Percentiles rank a stretch among this genome's conserved stretches.
Evolutionary conservation across 2,113 vertebrate species (phyloP).

Genomic region (Nothocercus julius): DNA sequence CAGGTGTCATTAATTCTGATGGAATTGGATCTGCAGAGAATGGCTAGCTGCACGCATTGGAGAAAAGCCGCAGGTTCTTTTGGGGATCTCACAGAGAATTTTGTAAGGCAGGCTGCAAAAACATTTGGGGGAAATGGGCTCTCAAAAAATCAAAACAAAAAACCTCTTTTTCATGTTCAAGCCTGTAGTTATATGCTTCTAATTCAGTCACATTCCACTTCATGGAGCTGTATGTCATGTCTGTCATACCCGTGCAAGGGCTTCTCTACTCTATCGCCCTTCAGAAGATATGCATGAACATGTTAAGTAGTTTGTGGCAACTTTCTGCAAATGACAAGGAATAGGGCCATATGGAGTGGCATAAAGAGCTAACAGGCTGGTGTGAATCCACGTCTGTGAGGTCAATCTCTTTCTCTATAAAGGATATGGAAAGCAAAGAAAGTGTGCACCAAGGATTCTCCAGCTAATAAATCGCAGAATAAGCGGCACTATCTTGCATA

Average conservation of each 20-base stretch:
- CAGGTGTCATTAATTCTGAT: background rate
- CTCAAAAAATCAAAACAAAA: background rate
- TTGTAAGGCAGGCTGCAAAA: background rate
- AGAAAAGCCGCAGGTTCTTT: background rate
- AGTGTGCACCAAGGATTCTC: background rate
- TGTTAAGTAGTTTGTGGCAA: background rate
- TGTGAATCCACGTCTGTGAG: background rate
- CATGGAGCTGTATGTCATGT: background rate
- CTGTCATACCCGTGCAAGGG: rapidly evolving
- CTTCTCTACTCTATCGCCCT: background rate
- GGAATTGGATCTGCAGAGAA: background rate
- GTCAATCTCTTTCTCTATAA: background rate
- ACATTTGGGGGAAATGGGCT: background rate
- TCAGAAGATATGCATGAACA: background rate
- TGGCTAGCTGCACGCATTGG: rapidly evolving
- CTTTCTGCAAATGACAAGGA: background rate
- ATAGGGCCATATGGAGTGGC: background rate
- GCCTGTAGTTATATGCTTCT: background rate
- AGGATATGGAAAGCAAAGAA: slow-evolving; percentile 1
- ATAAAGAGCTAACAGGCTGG: background rate
- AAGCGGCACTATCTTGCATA: background rate
- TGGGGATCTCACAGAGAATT: rapidly evolving
- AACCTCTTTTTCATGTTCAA: background rate
- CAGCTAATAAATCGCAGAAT: background rate
- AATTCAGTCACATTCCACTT: background rate